Evolutionary conservation across 2,888 invertebrate genomes (phyloP), one percentile per base, ranked within the genome.

Genomic region (Tachina lurida): DNA sequence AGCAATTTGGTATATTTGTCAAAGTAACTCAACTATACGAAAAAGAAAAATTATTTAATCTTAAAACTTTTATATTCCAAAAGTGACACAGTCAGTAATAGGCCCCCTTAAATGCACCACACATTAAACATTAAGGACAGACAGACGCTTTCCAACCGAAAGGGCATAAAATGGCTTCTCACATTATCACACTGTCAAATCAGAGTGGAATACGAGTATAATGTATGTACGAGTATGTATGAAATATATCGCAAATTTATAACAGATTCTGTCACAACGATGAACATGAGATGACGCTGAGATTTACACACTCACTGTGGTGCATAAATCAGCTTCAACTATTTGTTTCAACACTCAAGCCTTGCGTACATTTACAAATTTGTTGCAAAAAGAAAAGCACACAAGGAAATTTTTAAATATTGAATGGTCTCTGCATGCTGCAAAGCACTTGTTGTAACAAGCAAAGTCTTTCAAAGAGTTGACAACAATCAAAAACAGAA

Each of bases 101-200:
- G 4, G 41, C 12, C 54, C 41, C 0, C 31, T 31, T 13, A 39
- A 13, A 13, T 39, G n/a, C 15, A 39, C 17, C 15, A 39, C 17
- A 22, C 39, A 70, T 8, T n/a, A 19, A 15, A 71, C 19, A 47
- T n/a, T 10, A 31, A 62, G n/a, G n/a, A 60, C 13, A 71, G 1
- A 45, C 1, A 22, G 19, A 22, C 0, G 43, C 13, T 43, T 71
- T 12, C 13, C 3, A 47, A 47, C 3, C 39, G 8, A 43, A 43
- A 43, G 13, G 22, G 31, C 63, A n/a, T 22, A 43, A 75, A 43
- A 45, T 52, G 31, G 52, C 15, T 45, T 8, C n/a, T 31, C 65
- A 73, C 71, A 63, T n/a, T 54, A 60, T 81, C 80, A 75, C 75
- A 81, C 75, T 75, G 60, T 70, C 75, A 56, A 12, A 62, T 39